phyloP scores from a whole-genome alignment of 2,113 vertebrate genomes.

The Hippoglossus stenolepis region DNA sequence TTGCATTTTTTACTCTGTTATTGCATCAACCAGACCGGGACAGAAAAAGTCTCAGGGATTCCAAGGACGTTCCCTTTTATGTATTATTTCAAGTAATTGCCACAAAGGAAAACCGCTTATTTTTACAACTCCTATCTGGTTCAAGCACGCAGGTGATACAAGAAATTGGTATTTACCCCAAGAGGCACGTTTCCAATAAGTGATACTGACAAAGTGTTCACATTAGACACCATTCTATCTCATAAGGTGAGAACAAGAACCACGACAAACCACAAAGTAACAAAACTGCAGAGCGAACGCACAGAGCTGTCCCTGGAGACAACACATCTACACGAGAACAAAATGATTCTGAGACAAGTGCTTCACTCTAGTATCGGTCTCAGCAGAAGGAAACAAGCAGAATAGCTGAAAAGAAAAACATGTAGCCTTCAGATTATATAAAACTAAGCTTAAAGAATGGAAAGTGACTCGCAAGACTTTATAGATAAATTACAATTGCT shows the following conservation, averaged over 20 bases:
- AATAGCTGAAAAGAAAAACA: background rate
- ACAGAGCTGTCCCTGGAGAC: background rate
- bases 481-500: background rate
- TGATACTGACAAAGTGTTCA: background rate
- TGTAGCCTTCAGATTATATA: background rate
- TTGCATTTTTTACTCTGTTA: constrained; percentile 52
- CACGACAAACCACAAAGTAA: constrained; percentile 36
- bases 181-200: constrained; percentile 23
- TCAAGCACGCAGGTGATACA: background rate
- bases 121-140: background rate
- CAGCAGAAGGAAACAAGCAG: constrained; percentile 5
- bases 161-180: constrained; percentile 27
- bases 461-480: background rate
- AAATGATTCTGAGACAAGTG: constrained; percentile 16
- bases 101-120: background rate
- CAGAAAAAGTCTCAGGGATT: constrained; percentile 10
- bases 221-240: background rate
- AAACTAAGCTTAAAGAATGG: background rate
- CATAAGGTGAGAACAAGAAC: constrained; percentile 8
- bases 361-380: background rate
- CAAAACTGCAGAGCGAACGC: constrained; percentile 10
- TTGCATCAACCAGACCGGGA: constrained; percentile 53
- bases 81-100: background rate
- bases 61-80: constrained; percentile 2
- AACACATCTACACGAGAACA: constrained; percentile 2